Evolutionary conservation across 2,113 vertebrate genomes (phyloP).

Genomic region (Podarcis raffonei): DNA sequence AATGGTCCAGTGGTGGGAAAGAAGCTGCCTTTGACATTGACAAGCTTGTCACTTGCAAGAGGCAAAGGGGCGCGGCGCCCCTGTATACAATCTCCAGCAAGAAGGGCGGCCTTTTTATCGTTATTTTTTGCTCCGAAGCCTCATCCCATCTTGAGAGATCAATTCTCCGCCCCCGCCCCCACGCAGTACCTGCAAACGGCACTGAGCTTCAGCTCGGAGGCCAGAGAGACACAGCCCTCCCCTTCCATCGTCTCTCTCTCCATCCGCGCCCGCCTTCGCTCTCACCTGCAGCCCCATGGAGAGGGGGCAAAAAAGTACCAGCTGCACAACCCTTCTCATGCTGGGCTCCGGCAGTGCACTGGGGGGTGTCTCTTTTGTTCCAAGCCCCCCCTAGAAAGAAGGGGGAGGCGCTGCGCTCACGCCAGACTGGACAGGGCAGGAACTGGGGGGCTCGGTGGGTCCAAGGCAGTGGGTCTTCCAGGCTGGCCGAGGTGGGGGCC

Average conservation of each 20-base stretch:
- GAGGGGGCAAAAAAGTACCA: conserved; percentile 89
- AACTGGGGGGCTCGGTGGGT: not conserved
- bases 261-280: too few species aligned
- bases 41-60: not conserved
- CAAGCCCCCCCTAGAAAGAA: not conserved
- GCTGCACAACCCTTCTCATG: conserved; percentile 85
- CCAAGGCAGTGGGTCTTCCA: not conserved
- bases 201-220: not conserved
- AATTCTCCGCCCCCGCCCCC: not conserved
- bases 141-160: not conserved
- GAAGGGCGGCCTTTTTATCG: not conserved
- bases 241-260: rapidly evolving
- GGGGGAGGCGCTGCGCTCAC: not conserved
- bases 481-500: conserved; percentile 10
- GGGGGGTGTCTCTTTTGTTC: not conserved
- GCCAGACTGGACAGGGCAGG: not conserved
- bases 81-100: not conserved
- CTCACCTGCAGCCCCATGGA: conserved; percentile 89
- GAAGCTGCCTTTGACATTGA: not conserved
- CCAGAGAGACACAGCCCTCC: too few species aligned
- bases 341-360: conserved; percentile 60
- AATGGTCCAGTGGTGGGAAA: too few species aligned
- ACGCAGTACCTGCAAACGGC: not conserved
- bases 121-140: too few species aligned
- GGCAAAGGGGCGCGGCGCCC: not conserved